These are phyloP conservation scores for Bombyx huttoni DNA, from an alignment of 2,888 invertebrate genomes.

Conservation along the genomic window DNA sequence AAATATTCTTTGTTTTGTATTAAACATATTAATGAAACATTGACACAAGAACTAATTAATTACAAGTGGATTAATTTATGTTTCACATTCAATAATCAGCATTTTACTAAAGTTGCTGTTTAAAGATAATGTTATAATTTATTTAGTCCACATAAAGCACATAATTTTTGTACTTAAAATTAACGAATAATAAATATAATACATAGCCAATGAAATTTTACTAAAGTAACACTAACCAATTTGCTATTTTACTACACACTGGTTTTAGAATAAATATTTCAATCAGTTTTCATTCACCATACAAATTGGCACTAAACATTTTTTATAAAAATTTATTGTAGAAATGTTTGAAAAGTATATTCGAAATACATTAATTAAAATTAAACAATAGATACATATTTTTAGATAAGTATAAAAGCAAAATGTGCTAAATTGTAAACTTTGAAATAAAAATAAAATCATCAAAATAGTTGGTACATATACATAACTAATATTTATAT, in stretches of 20 bases:
- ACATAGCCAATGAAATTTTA: constrained; percentile 1
- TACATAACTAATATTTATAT: constrained; percentile 6
- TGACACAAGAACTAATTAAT: neutral
- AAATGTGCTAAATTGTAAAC: neutral
- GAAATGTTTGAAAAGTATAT: too few species aligned
- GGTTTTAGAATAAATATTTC: constrained; percentile 8
- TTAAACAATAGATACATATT: neutral
- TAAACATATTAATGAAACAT: constrained; percentile 1
- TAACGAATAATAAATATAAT: constrained; percentile 1
- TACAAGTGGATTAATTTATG: neutral
- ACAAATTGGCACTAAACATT: neutral
- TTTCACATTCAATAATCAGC: neutral
- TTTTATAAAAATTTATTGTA: neutral
- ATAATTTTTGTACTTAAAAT: constrained; percentile 1
- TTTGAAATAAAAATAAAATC: neutral
- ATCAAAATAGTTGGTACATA: neutral
- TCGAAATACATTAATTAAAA: neutral
- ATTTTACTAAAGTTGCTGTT: neutral
- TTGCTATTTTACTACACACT: constrained; percentile 12
- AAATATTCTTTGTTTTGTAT: constrained; percentile 8
- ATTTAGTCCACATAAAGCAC: neutral
- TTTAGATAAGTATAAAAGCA: neutral
- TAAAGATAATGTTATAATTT: neutral
- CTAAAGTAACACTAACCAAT: constrained; percentile 7
- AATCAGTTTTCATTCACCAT: neutral